phyloP scores from a whole-genome alignment of 2,888 invertebrate genomes.

The Brachylomia viminalis region DNA sequence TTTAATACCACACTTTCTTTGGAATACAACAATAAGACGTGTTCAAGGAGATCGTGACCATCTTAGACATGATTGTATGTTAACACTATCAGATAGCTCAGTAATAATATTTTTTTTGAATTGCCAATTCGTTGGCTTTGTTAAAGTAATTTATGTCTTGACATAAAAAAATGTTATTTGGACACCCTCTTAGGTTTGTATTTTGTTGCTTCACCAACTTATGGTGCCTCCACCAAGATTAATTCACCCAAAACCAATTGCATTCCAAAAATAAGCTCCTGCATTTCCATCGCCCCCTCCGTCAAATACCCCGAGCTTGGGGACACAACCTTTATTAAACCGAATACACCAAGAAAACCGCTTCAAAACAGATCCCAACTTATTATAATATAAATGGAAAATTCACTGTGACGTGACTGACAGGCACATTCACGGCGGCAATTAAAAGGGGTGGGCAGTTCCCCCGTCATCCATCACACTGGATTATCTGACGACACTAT shows the following conservation, averaged over 20 bases:
- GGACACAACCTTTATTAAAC: constrained; percentile 72
- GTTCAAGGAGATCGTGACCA: not conserved
- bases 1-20: too few species aligned
- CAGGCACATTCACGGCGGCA: constrained; percentile 83
- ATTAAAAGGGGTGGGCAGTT: constrained; percentile 88
- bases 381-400: constrained; percentile 90
- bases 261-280: constrained; percentile 58
- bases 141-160: not conserved
- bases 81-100: not conserved
- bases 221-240: constrained; percentile 3
- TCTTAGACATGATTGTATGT: not conserved
- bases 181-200: not conserved
- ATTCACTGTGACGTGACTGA: constrained; percentile 83
- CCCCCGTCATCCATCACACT: constrained; percentile 84
- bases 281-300: constrained; percentile 60
- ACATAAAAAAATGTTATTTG: not conserved
- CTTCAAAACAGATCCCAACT: constrained; percentile 77
- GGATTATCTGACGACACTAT: constrained; percentile 87
- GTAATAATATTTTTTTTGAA: not conserved
- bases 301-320: constrained; percentile 42
- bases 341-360: constrained; percentile 67
- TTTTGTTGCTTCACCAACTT: not conserved
- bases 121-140: not conserved
- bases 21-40: constrained; percentile 4
- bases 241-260: constrained; percentile 55